These are phyloP conservation scores for Diabrotica virgifera DNA, from an alignment of 1,140 invertebrate genomes.

Conservation along the genomic window DNA sequence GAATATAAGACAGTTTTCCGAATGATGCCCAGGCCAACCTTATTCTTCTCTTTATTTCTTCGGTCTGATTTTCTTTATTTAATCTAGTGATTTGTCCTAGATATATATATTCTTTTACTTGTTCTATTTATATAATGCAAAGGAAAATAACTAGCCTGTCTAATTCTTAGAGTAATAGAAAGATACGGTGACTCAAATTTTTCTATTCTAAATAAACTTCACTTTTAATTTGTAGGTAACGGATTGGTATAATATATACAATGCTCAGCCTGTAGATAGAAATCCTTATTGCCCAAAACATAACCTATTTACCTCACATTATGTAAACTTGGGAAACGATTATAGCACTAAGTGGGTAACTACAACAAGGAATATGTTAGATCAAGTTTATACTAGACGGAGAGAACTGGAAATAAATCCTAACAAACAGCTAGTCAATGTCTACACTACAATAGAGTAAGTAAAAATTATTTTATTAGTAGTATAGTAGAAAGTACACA, in stretches of 20 bases:
- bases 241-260: conserved; percentile 49
- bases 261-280: conserved; percentile 50
- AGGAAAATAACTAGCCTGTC: too few relatives aligned
- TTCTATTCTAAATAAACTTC: too few relatives aligned
- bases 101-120: too few relatives aligned
- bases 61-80: too few relatives aligned
- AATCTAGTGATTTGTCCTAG: too few relatives aligned
- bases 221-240: conserved; percentile 24
- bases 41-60: too few relatives aligned
- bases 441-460: conserved; percentile 23
- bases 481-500: too few relatives aligned
- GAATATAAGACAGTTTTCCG: too few relatives aligned
- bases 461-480: neutral
- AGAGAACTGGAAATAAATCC: conserved; percentile 16
- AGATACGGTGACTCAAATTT: too few relatives aligned
- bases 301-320: conserved; percentile 50
- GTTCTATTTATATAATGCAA: too few relatives aligned
- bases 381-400: conserved; percentile 40
- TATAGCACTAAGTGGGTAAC: conserved; percentile 44
- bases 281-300: conserved; percentile 51
- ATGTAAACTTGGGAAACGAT: conserved; percentile 46
- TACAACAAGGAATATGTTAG: conserved; percentile 49
- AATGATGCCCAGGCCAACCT: too few relatives aligned
- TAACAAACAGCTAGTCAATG: conserved; percentile 32
- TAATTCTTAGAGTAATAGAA: too few relatives aligned